phyloP scores from a whole-genome alignment of 2,797 vertebrate species.

The Oryzias dopingdopingensis region DNA sequence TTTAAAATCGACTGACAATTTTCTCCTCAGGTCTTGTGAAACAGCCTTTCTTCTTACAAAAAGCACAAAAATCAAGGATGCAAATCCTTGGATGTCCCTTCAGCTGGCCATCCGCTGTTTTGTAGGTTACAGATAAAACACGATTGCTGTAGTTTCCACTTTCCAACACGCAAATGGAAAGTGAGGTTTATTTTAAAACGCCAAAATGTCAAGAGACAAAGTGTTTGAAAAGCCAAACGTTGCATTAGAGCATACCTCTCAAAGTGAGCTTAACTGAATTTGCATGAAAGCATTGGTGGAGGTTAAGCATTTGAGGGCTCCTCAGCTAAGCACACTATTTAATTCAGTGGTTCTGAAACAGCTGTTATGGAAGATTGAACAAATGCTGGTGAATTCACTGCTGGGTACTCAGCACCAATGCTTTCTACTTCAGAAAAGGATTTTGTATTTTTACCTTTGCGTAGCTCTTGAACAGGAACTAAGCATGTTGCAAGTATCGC shows the following conservation, averaged over 20 bases:
- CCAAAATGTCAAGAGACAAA: constrained; percentile 1
- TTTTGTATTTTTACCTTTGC: not conserved
- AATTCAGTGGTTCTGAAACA: constrained; percentile 32
- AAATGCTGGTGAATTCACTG: constrained; percentile 21
- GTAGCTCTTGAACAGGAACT: no score
- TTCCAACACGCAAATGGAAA: no score
- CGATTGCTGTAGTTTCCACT: no score
- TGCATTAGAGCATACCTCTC: constrained; percentile 23
- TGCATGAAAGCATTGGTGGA: constrained; percentile 13
- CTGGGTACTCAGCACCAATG: constrained; percentile 7
- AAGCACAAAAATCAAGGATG: no score
- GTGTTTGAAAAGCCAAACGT: constrained; percentile 28
- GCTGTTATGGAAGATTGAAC: constrained; percentile 39
- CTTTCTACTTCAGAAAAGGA: not conserved
- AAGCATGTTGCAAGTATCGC: no score
- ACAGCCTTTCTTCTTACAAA: no score
- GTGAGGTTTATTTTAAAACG: not conserved
- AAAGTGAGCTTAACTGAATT: not conserved
- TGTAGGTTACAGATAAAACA: no score
- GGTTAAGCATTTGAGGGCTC: constrained; percentile 14
- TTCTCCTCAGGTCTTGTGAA: no score
- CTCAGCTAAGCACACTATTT: constrained; percentile 40
- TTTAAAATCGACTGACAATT: no score
- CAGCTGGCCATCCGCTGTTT: no score
- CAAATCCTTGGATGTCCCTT: no score